Evolutionary conservation across 2,797 vertebrate species (phyloP), one percentile per base, ranked within the genome.

Genomic region (Megaceryle alcyon): DNA sequence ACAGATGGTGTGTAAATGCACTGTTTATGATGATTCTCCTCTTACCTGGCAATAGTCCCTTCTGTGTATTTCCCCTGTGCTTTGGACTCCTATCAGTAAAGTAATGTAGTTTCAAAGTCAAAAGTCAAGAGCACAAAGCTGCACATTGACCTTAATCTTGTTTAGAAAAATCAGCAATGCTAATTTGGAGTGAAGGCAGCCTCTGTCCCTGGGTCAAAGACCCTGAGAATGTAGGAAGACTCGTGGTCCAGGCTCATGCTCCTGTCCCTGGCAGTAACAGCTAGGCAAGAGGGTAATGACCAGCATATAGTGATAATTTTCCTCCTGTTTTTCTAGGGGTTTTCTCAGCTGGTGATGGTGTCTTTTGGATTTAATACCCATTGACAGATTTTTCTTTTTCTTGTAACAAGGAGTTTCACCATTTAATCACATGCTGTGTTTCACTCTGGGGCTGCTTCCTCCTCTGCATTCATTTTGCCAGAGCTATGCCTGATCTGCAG

Each of bases 81-180:
- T 90, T 31, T 21, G 54, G 46, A 6, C 21, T 83, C 35, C 9
- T 7, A 31, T 46, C 70, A 39, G 43, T 43, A n/a, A 19, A 75
- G 72, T 2, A 13, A 18, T 3, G 12, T 28, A 28, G 54, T 25
- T 81, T 51, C 66, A 41, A 26, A 85, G 70, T 22, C 64, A 70
- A 21, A 57, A 6, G n/a, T 39, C 46, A 59, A 65, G 29, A 91
- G 66, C 82, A 70, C 85, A 66, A 37, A 86, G 77, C 65, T 86
- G 37, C 4, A 4, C 44, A 2, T 26, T 94, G 89, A 71, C 90
- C 63, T 69, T 33, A 2, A 8, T 31, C 60, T 81, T 44, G 43
- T 53, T 86, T 7, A 35, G 85, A 41, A 72, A 83, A 88, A 66
- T 26, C 70, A 94, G 86, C 83, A 94, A 8, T 77, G 90, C 59